Evolutionary conservation across 2,113 vertebrate species (phyloP).

Genomic region (Ptilonorhynchus violaceus): DNA sequence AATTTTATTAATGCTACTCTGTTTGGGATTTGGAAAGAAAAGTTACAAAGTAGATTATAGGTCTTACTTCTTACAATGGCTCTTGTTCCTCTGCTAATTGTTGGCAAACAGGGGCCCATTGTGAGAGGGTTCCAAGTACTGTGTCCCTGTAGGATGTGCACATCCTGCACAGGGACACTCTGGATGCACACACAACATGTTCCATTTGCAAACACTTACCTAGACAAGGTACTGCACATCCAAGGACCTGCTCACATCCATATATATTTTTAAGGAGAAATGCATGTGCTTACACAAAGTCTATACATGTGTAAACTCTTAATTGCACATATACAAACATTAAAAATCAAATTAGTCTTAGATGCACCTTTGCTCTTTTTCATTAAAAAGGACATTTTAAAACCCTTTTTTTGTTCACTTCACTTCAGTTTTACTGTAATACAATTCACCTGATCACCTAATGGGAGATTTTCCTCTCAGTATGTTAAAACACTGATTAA

Average conservation of each 20-base stretch:
- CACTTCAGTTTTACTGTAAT: constrained; percentile 18
- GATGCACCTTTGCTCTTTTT: background rate
- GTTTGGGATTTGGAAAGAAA: background rate
- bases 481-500: constrained; percentile 67
- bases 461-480: constrained; percentile 43
- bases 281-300: background rate
- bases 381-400: constrained; percentile 50
- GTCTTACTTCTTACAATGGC: background rate
- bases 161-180: background rate
- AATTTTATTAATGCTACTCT: background rate
- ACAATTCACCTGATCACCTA: constrained; percentile 29
- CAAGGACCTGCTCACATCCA: background rate
- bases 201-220: background rate
- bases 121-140: background rate
- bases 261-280: background rate
- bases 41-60: background rate
- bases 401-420: background rate
- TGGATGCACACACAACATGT: background rate
- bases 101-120: background rate
- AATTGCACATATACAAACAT: constrained; percentile 64
- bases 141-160: background rate
- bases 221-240: background rate
- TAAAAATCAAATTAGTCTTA: constrained; percentile 62
- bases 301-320: constrained; percentile 1
- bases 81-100: background rate